Conservation (phyloP, 2,888 invertebrate genomes). For the Drosophila meridiana region DNA sequence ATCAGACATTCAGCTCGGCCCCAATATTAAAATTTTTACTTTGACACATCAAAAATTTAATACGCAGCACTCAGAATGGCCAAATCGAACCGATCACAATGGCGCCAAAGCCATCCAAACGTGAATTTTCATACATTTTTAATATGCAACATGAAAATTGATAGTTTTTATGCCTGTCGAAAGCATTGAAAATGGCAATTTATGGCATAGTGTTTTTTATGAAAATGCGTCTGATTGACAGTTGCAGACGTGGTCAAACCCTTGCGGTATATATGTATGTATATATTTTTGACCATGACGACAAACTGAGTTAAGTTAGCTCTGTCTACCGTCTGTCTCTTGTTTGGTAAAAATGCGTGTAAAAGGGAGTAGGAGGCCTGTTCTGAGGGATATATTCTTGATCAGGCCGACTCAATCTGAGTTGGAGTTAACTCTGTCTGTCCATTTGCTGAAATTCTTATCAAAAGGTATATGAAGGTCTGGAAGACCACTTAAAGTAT, state of each 20-base stretch:
- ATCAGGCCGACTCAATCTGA: no score
- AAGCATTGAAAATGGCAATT: neutral
- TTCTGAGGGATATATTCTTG: no score
- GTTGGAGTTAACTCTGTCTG: no score
- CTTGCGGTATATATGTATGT: neutral
- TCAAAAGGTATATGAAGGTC: neutral
- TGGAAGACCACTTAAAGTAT: no score
- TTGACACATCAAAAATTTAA: constrained; percentile 47
- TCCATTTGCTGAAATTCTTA: no score
- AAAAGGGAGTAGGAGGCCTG: no score
- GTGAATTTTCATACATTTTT: constrained; percentile 9
- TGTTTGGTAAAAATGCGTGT: neutral
- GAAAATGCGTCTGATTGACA: neutral
- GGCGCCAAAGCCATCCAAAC: constrained; percentile 26
- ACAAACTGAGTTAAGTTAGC: neutral
- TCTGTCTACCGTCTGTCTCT: neutral
- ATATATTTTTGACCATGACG: neutral
- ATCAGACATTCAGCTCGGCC: constrained; percentile 22
- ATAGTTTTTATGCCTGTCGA: constrained; percentile 5
- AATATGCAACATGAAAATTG: constrained; percentile 14
- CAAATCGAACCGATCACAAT: constrained; percentile 30
- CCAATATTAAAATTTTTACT: constrained; percentile 44
- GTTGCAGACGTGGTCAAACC: neutral
- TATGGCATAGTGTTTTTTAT: neutral
- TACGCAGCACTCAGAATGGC: constrained; percentile 12